Conservation (phyloP, 2,113 vertebrate species). For the Datnioides undecimradiatus region DNA sequence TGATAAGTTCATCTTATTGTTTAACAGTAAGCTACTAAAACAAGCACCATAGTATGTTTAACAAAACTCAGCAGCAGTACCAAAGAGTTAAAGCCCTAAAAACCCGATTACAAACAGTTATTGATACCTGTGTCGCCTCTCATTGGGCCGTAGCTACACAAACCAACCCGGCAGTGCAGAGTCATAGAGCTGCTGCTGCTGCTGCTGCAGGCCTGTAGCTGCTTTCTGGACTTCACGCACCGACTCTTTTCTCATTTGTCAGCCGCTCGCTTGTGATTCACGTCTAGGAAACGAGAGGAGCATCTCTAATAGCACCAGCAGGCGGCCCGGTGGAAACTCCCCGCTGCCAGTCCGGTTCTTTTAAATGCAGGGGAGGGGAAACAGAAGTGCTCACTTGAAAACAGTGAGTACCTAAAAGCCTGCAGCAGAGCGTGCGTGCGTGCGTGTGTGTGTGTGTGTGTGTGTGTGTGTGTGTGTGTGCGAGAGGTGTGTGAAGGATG, state of each 20-base stretch:
- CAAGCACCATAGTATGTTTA: no score
- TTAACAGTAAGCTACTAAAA: no score
- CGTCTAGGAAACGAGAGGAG: slow-evolving; percentile 12
- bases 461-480: slow-evolving; percentile 1
- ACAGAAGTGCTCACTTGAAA: slow-evolving; percentile 41
- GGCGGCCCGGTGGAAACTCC: slow-evolving; percentile 43
- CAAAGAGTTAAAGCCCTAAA: background rate
- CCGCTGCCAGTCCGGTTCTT: slow-evolving; percentile 26
- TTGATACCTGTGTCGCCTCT: background rate
- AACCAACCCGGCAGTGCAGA: background rate
- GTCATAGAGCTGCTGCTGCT: background rate
- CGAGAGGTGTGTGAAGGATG: slow-evolving; percentile 30
- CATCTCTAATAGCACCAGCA: background rate
- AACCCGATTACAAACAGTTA: no score
- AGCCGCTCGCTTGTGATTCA: slow-evolving; percentile 14
- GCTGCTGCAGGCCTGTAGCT: background rate
- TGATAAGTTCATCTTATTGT: no score
- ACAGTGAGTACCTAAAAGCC: slow-evolving; percentile 33
- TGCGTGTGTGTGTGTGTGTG: slow-evolving; percentile 7
- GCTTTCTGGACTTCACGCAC: slow-evolving; percentile 21
- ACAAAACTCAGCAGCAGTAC: background rate
- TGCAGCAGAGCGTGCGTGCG: no score
- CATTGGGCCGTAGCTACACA: no score
- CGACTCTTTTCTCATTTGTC: background rate
- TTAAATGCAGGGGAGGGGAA: slow-evolving; percentile 44